These are phyloP conservation scores for Machimus rusticus DNA, from an alignment of 2,888 invertebrate genomes.

Conservation along the genomic window DNA sequence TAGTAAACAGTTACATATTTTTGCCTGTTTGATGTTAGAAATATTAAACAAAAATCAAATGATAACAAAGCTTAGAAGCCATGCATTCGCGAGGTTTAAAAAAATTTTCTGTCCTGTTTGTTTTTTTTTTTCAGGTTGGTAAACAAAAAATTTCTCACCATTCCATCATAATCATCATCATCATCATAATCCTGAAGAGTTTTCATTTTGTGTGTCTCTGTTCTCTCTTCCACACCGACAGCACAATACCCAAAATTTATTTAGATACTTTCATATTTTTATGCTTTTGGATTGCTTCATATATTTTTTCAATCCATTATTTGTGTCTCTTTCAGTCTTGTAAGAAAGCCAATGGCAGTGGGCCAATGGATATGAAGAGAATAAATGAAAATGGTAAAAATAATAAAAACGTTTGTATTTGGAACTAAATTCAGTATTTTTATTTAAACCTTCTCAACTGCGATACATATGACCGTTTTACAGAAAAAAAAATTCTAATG, in stretches of 20 bases:
- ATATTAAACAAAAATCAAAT: slow-evolving; percentile 22
- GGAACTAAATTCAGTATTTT: slow-evolving; percentile 31
- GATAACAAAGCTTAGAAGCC: slow-evolving; percentile 39
- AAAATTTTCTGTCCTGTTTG: not conserved
- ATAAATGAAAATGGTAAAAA: not conserved
- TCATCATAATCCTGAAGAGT: not conserved
- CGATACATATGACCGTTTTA: slow-evolving; percentile 36
- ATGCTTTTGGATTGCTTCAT: not conserved
- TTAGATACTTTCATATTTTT: not conserved
- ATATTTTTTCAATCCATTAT: not conserved
- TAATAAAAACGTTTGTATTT: slow-evolving; percentile 28
- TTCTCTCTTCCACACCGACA: not conserved
- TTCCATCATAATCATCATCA: not conserved
- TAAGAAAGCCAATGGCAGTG: slow-evolving; percentile 1
- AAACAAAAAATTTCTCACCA: slow-evolving; percentile 31
- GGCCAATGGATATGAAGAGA: not conserved
- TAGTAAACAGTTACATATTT: slow-evolving; percentile 3
- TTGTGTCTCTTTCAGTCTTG: not conserved
- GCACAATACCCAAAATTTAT: not conserved
- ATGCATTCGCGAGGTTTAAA: slow-evolving; percentile 42
- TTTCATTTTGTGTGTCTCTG: not conserved
- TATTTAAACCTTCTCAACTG: slow-evolving; percentile 27
- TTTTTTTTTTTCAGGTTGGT: not conserved
- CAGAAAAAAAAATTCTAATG: slow-evolving; percentile 36
- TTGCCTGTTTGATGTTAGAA: not conserved